phyloP scores from a whole-genome alignment of 2,113 vertebrate genomes.

The Hyperoodon ampullatus region DNA sequence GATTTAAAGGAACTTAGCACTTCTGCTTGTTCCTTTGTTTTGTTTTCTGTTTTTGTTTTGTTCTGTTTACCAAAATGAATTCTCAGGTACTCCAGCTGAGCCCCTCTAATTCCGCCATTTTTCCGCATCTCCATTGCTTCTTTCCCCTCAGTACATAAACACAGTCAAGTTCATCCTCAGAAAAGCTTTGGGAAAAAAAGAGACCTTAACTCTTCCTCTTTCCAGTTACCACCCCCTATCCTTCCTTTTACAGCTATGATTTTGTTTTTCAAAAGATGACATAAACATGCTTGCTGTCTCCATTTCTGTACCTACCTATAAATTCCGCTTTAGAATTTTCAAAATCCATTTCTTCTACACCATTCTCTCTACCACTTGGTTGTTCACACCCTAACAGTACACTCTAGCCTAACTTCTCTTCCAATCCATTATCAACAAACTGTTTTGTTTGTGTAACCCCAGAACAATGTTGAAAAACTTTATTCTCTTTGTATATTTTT shows the following conservation, averaged over 20 bases:
- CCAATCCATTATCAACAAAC: neutral
- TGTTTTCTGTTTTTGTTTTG: neutral
- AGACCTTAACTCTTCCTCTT: neutral
- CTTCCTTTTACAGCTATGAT: neutral
- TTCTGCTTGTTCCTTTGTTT: neutral
- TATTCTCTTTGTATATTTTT: slow-evolving; percentile 6
- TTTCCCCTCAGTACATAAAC: neutral
- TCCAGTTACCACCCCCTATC: neutral
- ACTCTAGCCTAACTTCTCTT: neutral
- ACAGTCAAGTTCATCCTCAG: neutral
- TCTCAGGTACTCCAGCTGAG: neutral
- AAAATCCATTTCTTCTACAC: neutral
- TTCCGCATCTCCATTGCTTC: neutral
- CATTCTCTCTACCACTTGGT: neutral
- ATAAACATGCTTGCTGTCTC: neutral
- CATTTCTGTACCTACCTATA: neutral
- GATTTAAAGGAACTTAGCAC: neutral
- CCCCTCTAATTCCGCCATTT: neutral
- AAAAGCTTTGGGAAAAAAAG: neutral
- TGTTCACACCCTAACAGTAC: neutral
- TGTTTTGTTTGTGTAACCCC: neutral
- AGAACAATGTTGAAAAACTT: neutral
- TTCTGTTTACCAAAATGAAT: neutral
- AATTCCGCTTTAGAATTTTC: neutral
- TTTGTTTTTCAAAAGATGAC: neutral